Evolutionary conservation across 2,888 invertebrate species (phyloP), one percentile per base, ranked within the genome.

Genomic region (Drosophila melanosoma): DNA sequence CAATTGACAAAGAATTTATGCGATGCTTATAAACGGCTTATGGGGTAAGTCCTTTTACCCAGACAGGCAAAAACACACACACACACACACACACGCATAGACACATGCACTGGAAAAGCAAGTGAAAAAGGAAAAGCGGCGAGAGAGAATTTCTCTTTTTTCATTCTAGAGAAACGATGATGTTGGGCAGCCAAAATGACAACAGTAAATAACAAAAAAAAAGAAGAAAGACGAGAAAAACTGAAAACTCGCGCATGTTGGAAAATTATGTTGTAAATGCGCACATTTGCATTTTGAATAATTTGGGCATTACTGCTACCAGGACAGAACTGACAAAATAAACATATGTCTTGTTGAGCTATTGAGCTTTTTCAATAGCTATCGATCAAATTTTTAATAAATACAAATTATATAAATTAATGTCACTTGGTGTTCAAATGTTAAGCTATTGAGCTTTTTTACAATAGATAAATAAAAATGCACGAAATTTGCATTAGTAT

Each of bases 1-100:
- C 83, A 87, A 84, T 89, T 88, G 87, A 83, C 87, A 87, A 85
- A 82, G 87, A 89, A 87, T 88, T 88, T 83, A 87, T 87, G 82
- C 81, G 79, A 81, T 76, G 82, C 77, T 87, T 85, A 87, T 86
- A 82, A 83, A 86, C 80, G 88, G 82, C 81, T 87, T 86, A 82
- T 63, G 62, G 76, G 79, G 81, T 83, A 85, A 81, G 76, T 75
- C 80, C 79, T 71, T 65, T 86, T 75, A 71, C 74, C 77, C 82
- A 76, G 59, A 51, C 74, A 52, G 17, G 40, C 38, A 63, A 20
- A 63, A 65, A 76, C n/a, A n/a, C 33, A 52, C 60, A 57, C n/a
- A 59, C 63, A 57, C 48, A 62, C 56, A 40, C 11, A 40, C 11
- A 15, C 20, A 15, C 20, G 20, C 45, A 23, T 8, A 45, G 23